Conservation (phyloP, 2,888 invertebrate species). For the Microctonus hyperodae region DNA sequence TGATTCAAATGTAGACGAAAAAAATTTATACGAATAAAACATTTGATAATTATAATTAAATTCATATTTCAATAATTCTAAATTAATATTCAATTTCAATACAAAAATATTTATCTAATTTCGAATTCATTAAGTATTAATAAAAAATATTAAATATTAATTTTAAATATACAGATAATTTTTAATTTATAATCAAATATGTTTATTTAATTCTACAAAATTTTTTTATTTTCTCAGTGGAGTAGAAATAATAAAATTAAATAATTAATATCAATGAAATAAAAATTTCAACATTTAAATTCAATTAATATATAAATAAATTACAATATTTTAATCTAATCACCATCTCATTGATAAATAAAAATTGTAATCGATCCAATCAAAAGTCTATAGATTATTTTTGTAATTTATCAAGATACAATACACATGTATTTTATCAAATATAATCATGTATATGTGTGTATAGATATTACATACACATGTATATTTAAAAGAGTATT, state of each 20-base stretch:
- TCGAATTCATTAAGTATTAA: no score
- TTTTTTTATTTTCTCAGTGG: no score
- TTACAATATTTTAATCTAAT: neutral
- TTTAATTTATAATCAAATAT: no score
- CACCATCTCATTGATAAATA: slow-evolving; percentile 15
- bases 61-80: neutral
- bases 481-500: slow-evolving; percentile 23
- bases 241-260: no score
- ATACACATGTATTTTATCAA: no score
- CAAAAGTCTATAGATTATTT: slow-evolving; percentile 9
- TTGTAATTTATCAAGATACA: neutral
- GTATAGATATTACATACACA: no score
- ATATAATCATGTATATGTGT: no score
- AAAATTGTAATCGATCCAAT: slow-evolving; percentile 29
- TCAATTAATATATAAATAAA: slow-evolving; percentile 2
- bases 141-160: neutral
- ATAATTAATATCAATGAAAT: neutral
- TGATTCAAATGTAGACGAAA: neutral
- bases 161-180: no score
- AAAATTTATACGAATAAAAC: neutral
- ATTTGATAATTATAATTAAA: neutral
- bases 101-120: no score
- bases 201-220: no score
- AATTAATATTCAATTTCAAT: no score
- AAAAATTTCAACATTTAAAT: neutral